phyloP scores from a whole-genome alignment of 2,888 invertebrate genomes.

The Netelia virgata region DNA sequence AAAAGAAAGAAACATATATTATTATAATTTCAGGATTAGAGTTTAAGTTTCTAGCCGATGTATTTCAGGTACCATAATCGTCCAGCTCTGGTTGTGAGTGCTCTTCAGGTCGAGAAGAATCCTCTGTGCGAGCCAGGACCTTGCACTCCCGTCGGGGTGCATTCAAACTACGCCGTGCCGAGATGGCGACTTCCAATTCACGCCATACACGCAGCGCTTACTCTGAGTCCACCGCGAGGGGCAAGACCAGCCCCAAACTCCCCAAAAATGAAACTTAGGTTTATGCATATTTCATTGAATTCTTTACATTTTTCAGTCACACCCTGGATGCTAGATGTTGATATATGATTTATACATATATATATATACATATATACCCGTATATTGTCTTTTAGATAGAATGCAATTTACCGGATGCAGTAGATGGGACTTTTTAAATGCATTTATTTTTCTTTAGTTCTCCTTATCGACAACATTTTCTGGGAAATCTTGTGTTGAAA shows the following conservation, averaged over 20 bases:
- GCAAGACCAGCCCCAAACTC: conserved; percentile 89
- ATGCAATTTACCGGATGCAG: conserved; percentile 72
- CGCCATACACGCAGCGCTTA: conserved; percentile 89
- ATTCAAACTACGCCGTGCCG: conserved; percentile 83
- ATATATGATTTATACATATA: conserved; percentile 61
- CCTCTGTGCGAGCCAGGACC: conserved; percentile 96
- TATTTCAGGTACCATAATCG: conserved; percentile 94
- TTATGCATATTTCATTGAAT: conserved; percentile 82
- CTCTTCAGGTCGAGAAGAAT: conserved; percentile 96
- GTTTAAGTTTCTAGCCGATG: conserved; percentile 70
- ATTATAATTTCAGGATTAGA: conserved; percentile 56
- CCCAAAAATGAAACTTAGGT: conserved; percentile 97
- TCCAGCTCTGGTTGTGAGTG: conserved; percentile 96
- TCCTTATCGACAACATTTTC: background rate
- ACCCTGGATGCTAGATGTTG: conserved; percentile 82
- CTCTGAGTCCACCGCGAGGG: conserved; percentile 87
- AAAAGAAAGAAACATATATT: conserved; percentile 9
- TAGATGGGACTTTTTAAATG: conserved; percentile 13
- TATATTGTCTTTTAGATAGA: conserved; percentile 73
- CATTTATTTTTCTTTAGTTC: background rate
- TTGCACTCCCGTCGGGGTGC: conserved; percentile 84
- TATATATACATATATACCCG: conserved; percentile 44
- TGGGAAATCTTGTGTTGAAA: background rate
- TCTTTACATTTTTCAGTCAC: conserved; percentile 73
- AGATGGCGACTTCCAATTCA: conserved; percentile 86